Base-by-base conservation (phyloP, 2,113 vertebrate species). In the Lepisosteus oculatus region DNA sequence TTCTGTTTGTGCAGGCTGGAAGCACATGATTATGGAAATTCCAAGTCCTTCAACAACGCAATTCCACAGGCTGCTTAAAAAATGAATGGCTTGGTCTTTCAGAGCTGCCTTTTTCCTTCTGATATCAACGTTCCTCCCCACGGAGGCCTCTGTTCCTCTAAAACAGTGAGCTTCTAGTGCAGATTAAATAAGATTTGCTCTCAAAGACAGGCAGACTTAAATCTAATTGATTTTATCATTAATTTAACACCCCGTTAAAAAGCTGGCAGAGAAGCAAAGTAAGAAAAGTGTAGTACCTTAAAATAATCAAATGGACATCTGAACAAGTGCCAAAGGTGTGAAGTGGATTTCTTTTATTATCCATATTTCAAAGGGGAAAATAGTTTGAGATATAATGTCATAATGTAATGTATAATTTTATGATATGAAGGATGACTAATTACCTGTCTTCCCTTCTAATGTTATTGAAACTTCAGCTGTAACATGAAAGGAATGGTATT, bases 171-270 rank as follows among this genome's bases (percentile, higher is more conserved):
- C 11, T 11, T 4, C 12, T 55, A 8, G 8, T 43, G 5, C 9
- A 55, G 2, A 57, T 55, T 13, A 29, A 14, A 57, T 8, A n/a
- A 57, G 55, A 15, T 2, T 43, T 29, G 15, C 3, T 55, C 43
- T 6, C 55, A 41, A 55, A 56, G 67, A 57, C 8, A 8, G 4
- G 2, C 15, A 15, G 12, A 6, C 13, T 57, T 12, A 7, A 7
- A 6, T 44, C 43, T 14, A 9, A 69, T 69, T 69, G 41, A 69
- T 57, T 57, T 69, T 43, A 59, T 57, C 68, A 69, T 69, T 41
- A 42, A 13, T 29, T 57, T 13, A 57, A 14, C 54, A 57, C 29
- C 15, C 11, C 13, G 12, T 69, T 55, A 69, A 57, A 43, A 45
- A 0, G 4, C 29, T 57, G 68, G 68, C 68, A 69, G 29, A 55